Evolutionary conservation across 1,140 invertebrate species (phyloP).

Genomic region (Periplaneta americana): DNA sequence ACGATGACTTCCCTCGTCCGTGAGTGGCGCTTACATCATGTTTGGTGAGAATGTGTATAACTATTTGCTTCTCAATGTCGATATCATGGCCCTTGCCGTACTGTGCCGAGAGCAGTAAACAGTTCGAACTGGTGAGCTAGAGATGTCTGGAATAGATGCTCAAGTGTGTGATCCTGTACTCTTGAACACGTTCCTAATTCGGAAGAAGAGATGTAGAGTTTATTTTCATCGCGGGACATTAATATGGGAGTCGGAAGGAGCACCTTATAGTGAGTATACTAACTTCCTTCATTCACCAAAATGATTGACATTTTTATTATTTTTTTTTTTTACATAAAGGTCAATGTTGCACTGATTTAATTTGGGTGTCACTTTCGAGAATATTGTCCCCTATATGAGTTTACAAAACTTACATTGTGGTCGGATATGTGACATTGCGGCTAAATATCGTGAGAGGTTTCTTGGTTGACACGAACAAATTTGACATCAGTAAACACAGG

Average conservation of each 20-base stretch:
- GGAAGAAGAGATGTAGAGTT: conserved; percentile 56
- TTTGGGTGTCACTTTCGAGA: neutral
- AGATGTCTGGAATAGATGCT: neutral
- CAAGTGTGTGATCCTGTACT: conserved; percentile 35
- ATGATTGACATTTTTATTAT: neutral
- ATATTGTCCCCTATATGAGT: no score
- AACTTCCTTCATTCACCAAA: neutral
- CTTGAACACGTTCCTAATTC: conserved; percentile 53
- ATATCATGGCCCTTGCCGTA: neutral
- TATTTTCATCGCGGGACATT: conserved; percentile 55
- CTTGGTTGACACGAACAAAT: no score
- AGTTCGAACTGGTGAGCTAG: neutral
- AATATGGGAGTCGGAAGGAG: conserved; percentile 55
- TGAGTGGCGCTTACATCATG: neutral
- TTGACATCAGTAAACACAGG: no score
- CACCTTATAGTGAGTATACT: conserved; percentile 45
- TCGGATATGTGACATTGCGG: no score
- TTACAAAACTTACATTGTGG: no score
- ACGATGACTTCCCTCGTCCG: neutral
- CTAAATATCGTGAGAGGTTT: no score
- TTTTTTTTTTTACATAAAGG: neutral
- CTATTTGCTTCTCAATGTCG: neutral
- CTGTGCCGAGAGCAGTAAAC: neutral
- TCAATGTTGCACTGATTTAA: neutral
- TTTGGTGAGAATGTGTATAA: neutral